phyloP scores from a whole-genome alignment of 2,797 vertebrate species.

The Eulemur coronatus region DNA sequence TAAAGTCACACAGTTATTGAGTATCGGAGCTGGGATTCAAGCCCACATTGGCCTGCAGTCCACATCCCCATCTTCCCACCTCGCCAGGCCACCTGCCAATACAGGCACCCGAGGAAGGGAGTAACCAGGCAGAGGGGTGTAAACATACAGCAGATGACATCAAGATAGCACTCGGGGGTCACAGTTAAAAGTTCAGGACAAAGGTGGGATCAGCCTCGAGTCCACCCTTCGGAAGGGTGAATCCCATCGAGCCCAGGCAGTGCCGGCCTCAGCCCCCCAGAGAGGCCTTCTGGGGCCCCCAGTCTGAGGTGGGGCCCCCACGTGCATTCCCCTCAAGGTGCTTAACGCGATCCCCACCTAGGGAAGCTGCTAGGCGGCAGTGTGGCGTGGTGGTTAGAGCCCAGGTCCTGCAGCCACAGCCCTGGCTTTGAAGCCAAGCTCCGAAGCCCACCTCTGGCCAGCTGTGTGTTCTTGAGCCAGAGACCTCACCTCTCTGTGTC shows the following conservation, averaged over 20 bases:
- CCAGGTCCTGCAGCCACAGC: neutral
- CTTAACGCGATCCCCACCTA: fast-evolving
- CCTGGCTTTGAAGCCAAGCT: neutral
- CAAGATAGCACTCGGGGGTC: neutral
- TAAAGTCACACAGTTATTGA: neutral
- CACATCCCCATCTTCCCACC: neutral
- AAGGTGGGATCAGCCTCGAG: neutral
- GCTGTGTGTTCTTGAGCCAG: neutral
- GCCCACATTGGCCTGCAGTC: neutral
- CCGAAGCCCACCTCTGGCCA: neutral
- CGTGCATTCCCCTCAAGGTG: fast-evolving
- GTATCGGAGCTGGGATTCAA: neutral
- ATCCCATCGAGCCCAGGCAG: neutral
- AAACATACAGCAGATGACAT: neutral
- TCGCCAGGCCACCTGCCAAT: neutral
- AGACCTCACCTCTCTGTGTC: neutral
- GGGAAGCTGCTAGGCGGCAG: fast-evolving
- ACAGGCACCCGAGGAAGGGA: neutral
- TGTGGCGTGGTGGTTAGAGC: fast-evolving
- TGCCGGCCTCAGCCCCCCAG: neutral
- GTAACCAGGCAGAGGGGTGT: neutral
- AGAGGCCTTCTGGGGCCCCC: neutral
- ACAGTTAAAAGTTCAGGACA: neutral
- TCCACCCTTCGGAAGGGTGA: no score
- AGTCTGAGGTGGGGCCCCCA: neutral